Base-by-base conservation (phyloP, 2,797 vertebrate genomes). In the Calcarius lapponicus region DNA sequence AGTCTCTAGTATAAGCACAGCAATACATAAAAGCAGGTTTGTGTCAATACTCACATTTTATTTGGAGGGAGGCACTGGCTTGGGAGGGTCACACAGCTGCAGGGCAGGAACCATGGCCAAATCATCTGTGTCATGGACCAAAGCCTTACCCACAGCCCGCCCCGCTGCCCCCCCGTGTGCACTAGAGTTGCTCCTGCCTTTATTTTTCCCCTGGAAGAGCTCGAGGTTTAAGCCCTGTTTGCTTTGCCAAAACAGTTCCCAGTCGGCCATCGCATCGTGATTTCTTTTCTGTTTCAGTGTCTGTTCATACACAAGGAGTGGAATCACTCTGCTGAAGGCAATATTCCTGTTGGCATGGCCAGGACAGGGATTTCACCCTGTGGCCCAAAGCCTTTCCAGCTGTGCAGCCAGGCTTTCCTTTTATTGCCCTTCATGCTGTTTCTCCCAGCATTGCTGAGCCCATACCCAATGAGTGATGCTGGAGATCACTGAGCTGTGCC, bases 121-220 rank as follows among this genome's bases (percentile, higher is more conserved):
- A 62, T 76, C 31, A 31, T 58, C 43, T 13, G 19, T 75, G 76
- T 79, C 32, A 4, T 12, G 31, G 53, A 22, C 56, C 73, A 73
- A 57, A 92, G 48, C 19, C 80, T 88, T 53, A 16, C 71, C 61
- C 85, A 47, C 17, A 56, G 48, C 36, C 50, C 2, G 0, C 29
- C 29, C 38, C 0, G 0, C 48, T 86, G 47, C 43, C 73, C 40
- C 56, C 2, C 53, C 3, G 0, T 9, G 8, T 18, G 13, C 32
- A 47, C 43, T 6, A 6, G 32, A 60, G 9, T 38, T 72, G 25
- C 25, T 93, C 12, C 47, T 70, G 71, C 47, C 43, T 92, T 92
- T 65, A 45, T 56, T 86, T 81, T 60, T 84, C 51, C 47, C 47
- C 51, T 80, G 85, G 51, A 90, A 75, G 21, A 70, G 18, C 43